A percentile compares a stretch with the other conserved stretches of the same genome.
phyloP scores from a whole-genome alignment of 2,113 vertebrate species.

The Hypanus sabinus region DNA sequence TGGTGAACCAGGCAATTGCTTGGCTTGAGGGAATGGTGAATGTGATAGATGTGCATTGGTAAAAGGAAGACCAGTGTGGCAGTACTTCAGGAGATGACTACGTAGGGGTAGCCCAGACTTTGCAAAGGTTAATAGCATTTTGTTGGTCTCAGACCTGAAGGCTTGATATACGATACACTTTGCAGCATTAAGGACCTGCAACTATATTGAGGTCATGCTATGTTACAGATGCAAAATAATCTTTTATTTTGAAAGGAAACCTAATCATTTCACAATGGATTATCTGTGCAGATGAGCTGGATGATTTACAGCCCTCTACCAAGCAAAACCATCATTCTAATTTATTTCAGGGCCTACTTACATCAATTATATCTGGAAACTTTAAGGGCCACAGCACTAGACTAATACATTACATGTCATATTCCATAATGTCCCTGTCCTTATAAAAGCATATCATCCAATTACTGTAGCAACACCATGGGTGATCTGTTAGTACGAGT shows the following conservation, averaged over 20 bases:
- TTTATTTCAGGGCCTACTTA: neutral
- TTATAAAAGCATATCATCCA: neutral
- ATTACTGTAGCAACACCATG: neutral
- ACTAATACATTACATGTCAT: neutral
- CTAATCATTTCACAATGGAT: neutral
- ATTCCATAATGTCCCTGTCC: neutral
- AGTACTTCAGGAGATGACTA: neutral
- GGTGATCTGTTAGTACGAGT: neutral
- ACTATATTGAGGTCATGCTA: neutral
- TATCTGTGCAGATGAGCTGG: neutral
- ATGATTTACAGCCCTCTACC: neutral
- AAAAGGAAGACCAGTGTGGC: neutral
- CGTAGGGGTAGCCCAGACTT: neutral
- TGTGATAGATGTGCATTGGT: neutral
- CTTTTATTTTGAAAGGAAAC: neutral
- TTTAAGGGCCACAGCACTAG: neutral
- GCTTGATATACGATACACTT: neutral
- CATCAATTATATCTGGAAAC: neutral
- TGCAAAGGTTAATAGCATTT: neutral
- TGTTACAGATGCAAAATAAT: neutral
- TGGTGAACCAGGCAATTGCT: neutral
- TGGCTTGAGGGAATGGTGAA: neutral
- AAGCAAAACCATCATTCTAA: neutral
- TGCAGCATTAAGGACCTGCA: neutral
- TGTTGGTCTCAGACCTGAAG: neutral